Base-by-base conservation (phyloP, 2,797 vertebrate genomes). In the Diceros bicornis region DNA sequence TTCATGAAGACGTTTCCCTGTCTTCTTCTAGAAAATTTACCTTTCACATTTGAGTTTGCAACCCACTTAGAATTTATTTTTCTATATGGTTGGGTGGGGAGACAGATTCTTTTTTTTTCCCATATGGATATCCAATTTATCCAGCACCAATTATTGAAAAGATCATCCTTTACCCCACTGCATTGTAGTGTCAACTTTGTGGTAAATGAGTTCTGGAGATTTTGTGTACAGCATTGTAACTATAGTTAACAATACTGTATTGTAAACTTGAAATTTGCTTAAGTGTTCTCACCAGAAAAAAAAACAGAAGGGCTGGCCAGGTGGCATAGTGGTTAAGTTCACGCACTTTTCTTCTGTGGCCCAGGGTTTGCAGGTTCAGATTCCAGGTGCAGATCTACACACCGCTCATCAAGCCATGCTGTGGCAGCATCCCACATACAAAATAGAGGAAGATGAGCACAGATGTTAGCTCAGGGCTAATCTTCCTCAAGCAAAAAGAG, bases 1-100 rank as follows among this genome's bases (percentile, higher is more conserved):
- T 29, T 94, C 50, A 59, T 77, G 21, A 89, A 69, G 21, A 62
- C 74, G 62, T 52, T 91, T 52, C 81, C 12, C 29, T 91, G 0
- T 87, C 57, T 87, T 85, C 62, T 82, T 50, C 74, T 44, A 61
- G 18, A 89, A 87, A 93, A 21, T 77, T 72, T n/a, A 68, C 8
- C 47, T 79, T 85, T 85, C 50, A 59, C 78, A 21, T 95, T 85
- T 61, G 47, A 29, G 52, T 79, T 29, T 37, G 17, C n/a, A 85
- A 50, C 29, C 37, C 27, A 66, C 23, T 84, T 95, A 66, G 66
- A 89, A 85, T 81, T 66, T 95, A 72, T 52, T 72, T 81, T 34
- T 85, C 32, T 84, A 27, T 52, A 44, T 52, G 27, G 41, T 72
- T 23, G 16, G 23, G 18, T 14, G n/a, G 20, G 2, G 29, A 14